Base-by-base conservation (phyloP, 2,888 invertebrate species). In the Torymus auratus region DNA sequence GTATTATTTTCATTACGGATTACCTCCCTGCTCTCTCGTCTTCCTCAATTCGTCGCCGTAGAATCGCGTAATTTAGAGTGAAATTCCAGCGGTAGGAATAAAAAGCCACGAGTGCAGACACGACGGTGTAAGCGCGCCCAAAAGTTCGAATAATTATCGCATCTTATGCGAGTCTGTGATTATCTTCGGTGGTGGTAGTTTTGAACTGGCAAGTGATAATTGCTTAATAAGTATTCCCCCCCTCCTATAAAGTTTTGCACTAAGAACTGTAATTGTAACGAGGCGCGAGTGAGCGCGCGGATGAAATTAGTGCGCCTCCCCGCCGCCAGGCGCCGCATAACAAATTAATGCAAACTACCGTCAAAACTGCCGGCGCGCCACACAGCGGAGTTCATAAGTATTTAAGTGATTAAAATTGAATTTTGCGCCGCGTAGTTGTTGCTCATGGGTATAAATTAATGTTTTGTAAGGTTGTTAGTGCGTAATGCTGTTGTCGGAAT, bases 151-250 rank as follows among this genome's bases (percentile, higher is more conserved):
- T 61, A 13, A 61, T 61, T 13, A 20, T 61, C 13, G 61, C 20
- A 20, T 61, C 23, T 20, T 13, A 61, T 20, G 2, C 28, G 13
- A 11, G 60, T 7, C 20, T 23, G 20, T 4, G 13, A 3, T 20
- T 20, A 13, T 13, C 17, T 58, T 0, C 17, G 12, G 12, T n/a
- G n/a, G 61, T 23, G 17, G 17, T 17, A 61, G 23, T 23, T 17
- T n/a, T 15, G 15, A 50, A 64, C 41, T 64, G n/a, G n/a, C n/a
- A 50, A 41, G 64, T n/a, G 64, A 64, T 64, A 50, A 64, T 64
- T 64, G 15, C 64, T 64, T 14, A 41, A 64, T 50, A 15, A 41
- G 15, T 41, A 64, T 23, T 64, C 64, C n/a, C 41, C 41, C 13
- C 10, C 10, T 23, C 5, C 28, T n/a, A 11, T 64, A 41, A 64